phyloP scores from a whole-genome alignment of 2,888 invertebrate species.

The Oxytorus armatus region DNA sequence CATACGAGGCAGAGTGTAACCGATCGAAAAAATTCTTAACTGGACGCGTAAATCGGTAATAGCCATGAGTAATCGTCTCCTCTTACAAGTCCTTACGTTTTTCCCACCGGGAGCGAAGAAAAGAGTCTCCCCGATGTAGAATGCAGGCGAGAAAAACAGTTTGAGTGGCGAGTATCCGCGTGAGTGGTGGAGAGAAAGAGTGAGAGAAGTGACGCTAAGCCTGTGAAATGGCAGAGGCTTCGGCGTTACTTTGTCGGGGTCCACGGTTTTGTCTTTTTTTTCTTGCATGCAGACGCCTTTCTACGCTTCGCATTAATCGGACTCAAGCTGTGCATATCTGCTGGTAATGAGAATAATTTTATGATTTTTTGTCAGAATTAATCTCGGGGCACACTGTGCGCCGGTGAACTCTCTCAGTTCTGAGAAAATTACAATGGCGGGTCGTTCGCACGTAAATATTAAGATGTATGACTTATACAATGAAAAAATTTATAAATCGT shows the following conservation, averaged over 20 bases:
- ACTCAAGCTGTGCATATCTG: constrained; percentile 77
- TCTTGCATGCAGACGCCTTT: constrained; percentile 28
- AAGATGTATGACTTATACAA: neutral
- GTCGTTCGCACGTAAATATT: neutral
- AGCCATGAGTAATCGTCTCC: constrained; percentile 79
- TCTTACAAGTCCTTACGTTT: constrained; percentile 78
- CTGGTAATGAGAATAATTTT: constrained; percentile 74
- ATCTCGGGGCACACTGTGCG: constrained; percentile 43
- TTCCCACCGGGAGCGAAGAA: constrained; percentile 61
- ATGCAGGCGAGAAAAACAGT: constrained; percentile 28
- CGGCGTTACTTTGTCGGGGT: constrained; percentile 40
- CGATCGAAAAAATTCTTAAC: constrained; percentile 81
- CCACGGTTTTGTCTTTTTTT: constrained; percentile 9
- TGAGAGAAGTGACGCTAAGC: constrained; percentile 6
- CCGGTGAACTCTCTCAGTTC: constrained; percentile 26
- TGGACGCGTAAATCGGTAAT: constrained; percentile 81
- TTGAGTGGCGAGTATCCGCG: constrained; percentile 8
- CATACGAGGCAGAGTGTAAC: constrained; percentile 71
- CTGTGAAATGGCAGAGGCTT: constrained; percentile 14
- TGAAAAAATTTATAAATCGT: neutral
- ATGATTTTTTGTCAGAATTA: constrained; percentile 61
- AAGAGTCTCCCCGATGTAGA: constrained; percentile 25
- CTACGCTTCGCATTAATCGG: constrained; percentile 72
- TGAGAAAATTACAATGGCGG: constrained; percentile 8
- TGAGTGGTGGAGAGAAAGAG: neutral